Conservation (phyloP, 2,113 vertebrate genomes). For the Astur gentilis region DNA sequence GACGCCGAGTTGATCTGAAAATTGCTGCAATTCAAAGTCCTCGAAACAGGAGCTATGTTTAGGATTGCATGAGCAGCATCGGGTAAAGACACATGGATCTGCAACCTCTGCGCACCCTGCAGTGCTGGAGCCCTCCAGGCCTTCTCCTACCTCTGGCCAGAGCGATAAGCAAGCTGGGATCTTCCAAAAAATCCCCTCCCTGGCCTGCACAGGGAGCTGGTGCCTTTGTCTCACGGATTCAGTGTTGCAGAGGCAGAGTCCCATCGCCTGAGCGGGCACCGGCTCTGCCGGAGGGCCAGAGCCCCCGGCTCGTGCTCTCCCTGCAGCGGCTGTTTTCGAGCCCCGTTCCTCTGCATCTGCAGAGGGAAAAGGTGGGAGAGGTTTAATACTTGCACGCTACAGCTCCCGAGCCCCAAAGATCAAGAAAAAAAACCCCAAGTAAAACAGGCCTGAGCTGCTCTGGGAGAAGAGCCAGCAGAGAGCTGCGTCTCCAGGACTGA, state of each 20-base stretch:
- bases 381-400: not conserved
- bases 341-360: not conserved
- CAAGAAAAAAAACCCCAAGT: rapidly evolving
- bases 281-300: not conserved
- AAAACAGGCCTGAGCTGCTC: rapidly evolving
- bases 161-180: not conserved
- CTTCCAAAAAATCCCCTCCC: not conserved
- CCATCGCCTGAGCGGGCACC: rapidly evolving
- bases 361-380: not conserved
- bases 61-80: not conserved
- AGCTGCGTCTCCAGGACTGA: not conserved
- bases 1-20: rapidly evolving
- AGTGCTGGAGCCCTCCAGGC: not conserved
- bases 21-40: rapidly evolving
- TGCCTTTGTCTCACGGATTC: rapidly evolving
- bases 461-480: rapidly evolving
- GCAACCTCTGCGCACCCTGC: rapidly evolving
- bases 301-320: rapidly evolving
- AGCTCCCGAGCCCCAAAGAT: not conserved
- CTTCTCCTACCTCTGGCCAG: not conserved
- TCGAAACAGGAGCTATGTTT: rapidly evolving
- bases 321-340: rapidly evolving
- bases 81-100: not conserved
- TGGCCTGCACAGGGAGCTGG: not conserved
- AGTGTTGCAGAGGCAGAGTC: not conserved